Conservation (phyloP, 2,888 invertebrate genomes). For the Congeria kusceri region DNA sequence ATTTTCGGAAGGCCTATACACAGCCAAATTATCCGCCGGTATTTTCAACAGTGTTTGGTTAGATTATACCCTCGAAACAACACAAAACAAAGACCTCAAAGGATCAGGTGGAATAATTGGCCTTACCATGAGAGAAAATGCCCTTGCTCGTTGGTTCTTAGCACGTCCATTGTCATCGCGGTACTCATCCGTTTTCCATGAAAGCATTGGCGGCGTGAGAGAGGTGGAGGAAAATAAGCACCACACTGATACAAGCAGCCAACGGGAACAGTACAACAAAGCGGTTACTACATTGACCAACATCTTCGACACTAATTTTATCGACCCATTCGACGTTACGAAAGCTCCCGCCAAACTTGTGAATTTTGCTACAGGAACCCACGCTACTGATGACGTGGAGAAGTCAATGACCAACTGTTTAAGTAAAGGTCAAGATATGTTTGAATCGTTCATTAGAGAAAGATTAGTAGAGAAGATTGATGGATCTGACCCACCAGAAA, state of each 20-base stretch:
- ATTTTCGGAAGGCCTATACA: conserved; percentile 19
- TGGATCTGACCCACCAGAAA: too few species aligned
- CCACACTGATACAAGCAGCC: neutral
- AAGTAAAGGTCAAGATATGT: neutral
- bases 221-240: neutral
- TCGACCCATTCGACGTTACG: neutral
- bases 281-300: neutral
- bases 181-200: conserved; percentile 17
- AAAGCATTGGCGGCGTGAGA: neutral
- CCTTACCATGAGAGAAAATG: conserved; percentile 20
- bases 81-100: conserved; percentile 31
- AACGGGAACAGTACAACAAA: neutral
- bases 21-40: conserved; percentile 13
- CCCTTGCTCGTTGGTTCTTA: conserved; percentile 38
- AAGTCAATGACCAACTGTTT: neutral
- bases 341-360: neutral
- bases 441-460: neutral
- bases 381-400: neutral
- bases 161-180: conserved; percentile 24
- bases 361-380: conserved; percentile 1
- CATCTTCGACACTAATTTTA: neutral
- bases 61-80: conserved; percentile 28
- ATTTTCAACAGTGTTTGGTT: conserved; percentile 33
- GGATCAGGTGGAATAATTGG: conserved; percentile 25
- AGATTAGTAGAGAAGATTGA: neutral